These are phyloP conservation scores for Priocnemis perturbator DNA, from an alignment of 2,888 invertebrate species.

Conservation along the genomic window DNA sequence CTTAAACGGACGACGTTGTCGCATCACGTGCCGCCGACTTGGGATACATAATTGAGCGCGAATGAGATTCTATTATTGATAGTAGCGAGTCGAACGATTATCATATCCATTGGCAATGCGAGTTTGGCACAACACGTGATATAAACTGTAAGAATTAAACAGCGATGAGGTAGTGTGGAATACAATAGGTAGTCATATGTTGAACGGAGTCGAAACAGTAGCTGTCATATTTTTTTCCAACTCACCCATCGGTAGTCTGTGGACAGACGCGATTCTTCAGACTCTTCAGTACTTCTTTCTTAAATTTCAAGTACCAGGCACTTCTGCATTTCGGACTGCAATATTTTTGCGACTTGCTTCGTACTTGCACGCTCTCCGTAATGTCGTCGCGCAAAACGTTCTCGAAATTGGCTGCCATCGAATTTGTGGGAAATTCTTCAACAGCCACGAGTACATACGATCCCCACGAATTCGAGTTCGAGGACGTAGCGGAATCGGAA, in stretches of 20 bases:
- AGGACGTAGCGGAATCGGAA: conserved; percentile 15
- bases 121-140: too few relatives aligned
- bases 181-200: too few relatives aligned
- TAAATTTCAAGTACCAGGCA: conserved; percentile 58
- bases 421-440: conserved; percentile 28
- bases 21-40: too few relatives aligned
- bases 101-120: too few relatives aligned
- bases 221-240: conserved; percentile 17
- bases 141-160: too few relatives aligned
- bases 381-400: conserved; percentile 28
- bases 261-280: conserved; percentile 58
- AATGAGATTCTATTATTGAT: too few relatives aligned
- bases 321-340: conserved; percentile 32
- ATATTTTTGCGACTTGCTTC: conserved; percentile 33
- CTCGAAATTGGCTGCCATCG: conserved; percentile 20
- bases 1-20: too few relatives aligned
- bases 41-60: too few relatives aligned
- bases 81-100: too few relatives aligned
- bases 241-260: conserved; percentile 50
- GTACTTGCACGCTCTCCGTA: conserved; percentile 30
- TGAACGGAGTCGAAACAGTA: too few relatives aligned
- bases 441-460: conserved; percentile 26
- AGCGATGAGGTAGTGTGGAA: too few relatives aligned
- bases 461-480: conserved; percentile 15
- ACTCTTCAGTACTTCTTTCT: conserved; percentile 54